Evolutionary conservation across 92 coral and sea anemone species (phyloP).

Genomic region (Actinostola sp.): DNA sequence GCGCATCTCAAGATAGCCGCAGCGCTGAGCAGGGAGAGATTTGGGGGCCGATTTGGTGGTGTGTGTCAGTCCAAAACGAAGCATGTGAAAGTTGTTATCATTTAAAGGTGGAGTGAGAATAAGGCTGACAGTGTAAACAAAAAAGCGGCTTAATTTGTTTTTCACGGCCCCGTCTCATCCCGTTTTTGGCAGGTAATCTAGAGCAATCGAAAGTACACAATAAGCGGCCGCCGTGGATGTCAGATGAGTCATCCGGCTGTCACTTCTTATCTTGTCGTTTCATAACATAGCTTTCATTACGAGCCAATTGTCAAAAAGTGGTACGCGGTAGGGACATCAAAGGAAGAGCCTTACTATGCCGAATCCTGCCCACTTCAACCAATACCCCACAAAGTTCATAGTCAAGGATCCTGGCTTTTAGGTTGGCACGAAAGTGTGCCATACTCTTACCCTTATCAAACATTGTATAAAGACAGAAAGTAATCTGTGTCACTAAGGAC

Average conservation of each 20-base stretch:
- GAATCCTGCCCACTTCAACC: slow-evolving; percentile 35
- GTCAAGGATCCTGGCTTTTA: slow-evolving; percentile 10
- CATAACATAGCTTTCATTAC: slow-evolving; percentile 72
- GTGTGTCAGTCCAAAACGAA: background rate
- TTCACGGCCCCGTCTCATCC: slow-evolving; percentile 79
- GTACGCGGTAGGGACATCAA: slow-evolving; percentile 32
- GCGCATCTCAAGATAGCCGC: background rate
- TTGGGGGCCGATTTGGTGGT: background rate
- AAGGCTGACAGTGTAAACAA: slow-evolving; percentile 77
- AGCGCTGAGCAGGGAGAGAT: background rate
- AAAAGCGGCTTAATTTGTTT: slow-evolving; percentile 79
- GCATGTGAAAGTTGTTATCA: slow-evolving; percentile 40
- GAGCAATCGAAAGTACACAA: slow-evolving; percentile 76
- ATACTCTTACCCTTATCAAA: slow-evolving; percentile 2
- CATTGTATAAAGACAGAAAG: slow-evolving; percentile 16
- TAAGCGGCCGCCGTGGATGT: slow-evolving; percentile 65
- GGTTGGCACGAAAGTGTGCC: slow-evolving; percentile 4
- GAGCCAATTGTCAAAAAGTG: slow-evolving; percentile 52
- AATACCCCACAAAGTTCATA: slow-evolving; percentile 28
- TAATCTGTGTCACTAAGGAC: slow-evolving; percentile 27
- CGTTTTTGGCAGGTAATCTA: slow-evolving; percentile 84
- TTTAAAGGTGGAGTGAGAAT: slow-evolving; percentile 56
- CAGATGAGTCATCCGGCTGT: slow-evolving; percentile 67
- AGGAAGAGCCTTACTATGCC: slow-evolving; percentile 33
- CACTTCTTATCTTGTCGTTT: slow-evolving; percentile 67